A percentile compares a stretch with the other conserved stretches of the same genome.
These are phyloP conservation scores for Odocoileus virginianus DNA, from an alignment of 2,113 vertebrate genomes.

Conservation along the genomic window DNA sequence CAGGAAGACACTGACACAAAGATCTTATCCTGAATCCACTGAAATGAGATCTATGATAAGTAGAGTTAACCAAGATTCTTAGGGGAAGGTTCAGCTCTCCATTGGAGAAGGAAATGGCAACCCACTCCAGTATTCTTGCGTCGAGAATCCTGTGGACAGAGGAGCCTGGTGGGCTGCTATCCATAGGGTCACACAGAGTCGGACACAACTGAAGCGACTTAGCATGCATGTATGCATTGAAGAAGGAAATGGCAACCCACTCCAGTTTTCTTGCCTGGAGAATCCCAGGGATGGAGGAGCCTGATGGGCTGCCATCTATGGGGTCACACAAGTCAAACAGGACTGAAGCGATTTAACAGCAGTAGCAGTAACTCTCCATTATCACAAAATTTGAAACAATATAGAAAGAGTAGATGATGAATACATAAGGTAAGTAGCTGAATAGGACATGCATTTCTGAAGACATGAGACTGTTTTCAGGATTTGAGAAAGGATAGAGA, in stretches of 20 bases:
- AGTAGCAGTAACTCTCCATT: not conserved
- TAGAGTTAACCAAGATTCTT: not conserved
- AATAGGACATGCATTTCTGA: not conserved
- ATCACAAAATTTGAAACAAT: not conserved
- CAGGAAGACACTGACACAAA: fast-evolving
- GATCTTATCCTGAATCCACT: not conserved
- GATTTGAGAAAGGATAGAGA: not conserved
- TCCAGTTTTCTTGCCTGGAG: not conserved
- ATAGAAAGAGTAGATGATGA: not conserved
- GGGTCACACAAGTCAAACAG: not conserved
- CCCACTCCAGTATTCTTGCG: not conserved
- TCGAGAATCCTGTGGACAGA: not conserved
- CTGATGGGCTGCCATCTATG: not conserved
- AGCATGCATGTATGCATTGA: not conserved
- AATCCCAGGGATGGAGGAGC: not conserved
- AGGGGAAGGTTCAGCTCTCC: not conserved
- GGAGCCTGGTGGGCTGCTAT: too few relatives aligned
- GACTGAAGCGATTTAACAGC: not conserved
- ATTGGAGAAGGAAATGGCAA: not conserved
- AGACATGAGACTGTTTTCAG: not conserved
- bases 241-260: not conserved
- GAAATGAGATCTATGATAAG: not conserved
- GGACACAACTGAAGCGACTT: too few relatives aligned
- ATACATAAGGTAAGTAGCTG: not conserved
- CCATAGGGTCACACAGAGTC: too few relatives aligned